Percentiles rank a stretch among this genome's conserved stretches.
These are phyloP conservation scores for Ophion obscuratus DNA, from an alignment of 2,888 invertebrate species.

Conservation along the genomic window DNA sequence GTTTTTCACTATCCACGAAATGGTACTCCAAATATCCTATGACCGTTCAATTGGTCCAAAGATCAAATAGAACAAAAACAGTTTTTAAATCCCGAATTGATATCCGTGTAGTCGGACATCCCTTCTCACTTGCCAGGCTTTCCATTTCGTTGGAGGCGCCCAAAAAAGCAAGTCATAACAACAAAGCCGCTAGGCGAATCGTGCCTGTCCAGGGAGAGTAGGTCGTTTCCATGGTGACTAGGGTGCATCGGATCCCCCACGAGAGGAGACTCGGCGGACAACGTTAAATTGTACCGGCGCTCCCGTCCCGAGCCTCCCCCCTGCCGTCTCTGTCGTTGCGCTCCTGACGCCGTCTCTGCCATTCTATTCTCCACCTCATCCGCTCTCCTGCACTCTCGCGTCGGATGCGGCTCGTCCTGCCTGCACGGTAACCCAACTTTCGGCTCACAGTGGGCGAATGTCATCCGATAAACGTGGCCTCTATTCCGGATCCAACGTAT, in stretches of 20 bases:
- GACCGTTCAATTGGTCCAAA: too few relatives aligned
- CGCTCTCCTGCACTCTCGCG: conserved; percentile 37
- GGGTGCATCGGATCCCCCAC: conserved; percentile 79
- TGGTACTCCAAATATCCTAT: too few relatives aligned
- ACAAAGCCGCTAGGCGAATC: conserved; percentile 63
- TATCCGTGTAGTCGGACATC: too few relatives aligned
- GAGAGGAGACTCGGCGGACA: conserved; percentile 67
- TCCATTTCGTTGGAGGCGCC: conserved; percentile 30
- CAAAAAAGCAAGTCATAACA: conserved; percentile 44
- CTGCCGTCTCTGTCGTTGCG: conserved; percentile 16
- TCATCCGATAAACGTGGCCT: conserved; percentile 1
- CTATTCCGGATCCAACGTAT: conserved; percentile 7
- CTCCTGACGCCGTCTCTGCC: conserved; percentile 34
- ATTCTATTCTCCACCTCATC: conserved; percentile 43
- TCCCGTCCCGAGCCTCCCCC: conserved; percentile 63
- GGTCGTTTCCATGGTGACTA: conserved; percentile 83
- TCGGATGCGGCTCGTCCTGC: conserved; percentile 40
- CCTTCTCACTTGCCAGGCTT: neutral
- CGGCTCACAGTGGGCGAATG: conserved; percentile 25
- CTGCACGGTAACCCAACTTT: conserved; percentile 50
- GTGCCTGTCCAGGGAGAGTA: conserved; percentile 83
- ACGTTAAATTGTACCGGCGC: conserved; percentile 76
- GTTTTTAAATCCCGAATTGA: too few relatives aligned
- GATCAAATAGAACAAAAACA: too few relatives aligned
- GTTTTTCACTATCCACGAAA: too few relatives aligned